Evolutionary conservation across 2,888 invertebrate species (phyloP), one percentile per base, ranked within the genome.

Genomic region (Erebia palarica): DNA sequence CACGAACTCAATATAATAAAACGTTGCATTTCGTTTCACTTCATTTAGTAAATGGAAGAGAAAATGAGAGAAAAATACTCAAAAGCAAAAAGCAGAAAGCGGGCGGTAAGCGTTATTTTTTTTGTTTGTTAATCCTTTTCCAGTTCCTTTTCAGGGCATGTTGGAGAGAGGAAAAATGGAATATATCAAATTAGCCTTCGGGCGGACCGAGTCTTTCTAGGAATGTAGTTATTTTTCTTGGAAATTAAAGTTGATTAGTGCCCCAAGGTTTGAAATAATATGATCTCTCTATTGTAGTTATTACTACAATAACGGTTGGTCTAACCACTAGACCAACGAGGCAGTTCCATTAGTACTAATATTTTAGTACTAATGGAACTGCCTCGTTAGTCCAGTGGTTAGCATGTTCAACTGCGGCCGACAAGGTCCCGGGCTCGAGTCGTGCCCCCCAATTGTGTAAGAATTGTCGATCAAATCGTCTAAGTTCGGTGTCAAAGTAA

Each of bases 11-110:
- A 36, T 36, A 36, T 36, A 36, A 21, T 44, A 42, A 65, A 65
- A 65, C 65, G 65, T 65, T 65, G 36, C 57, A 42, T 57, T 65
- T 65, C 57, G n/a, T 44, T 57, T 18, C 55, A 65, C 57, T 65
- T 57, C 57, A 53, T 65, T 65, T 65, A 65, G 44, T 65, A 65
- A 65, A 65, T 65, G 65, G 57, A 65, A 65, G 65, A 65, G 65
- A 44, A 65, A 65, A 36, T 57, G 47, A 61, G 61, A 47, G 47
- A 61, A 47, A 61, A 61, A 61, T 47, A 61, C 61, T 61, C 61
- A 61, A 51, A 65, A 57, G 65, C 55, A 44, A 65, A 64, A 65
- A 65, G 65, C 57, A 44, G 36, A 65, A 65, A 65, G 65, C 55
- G 18, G 57, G 65, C 57, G 16, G 57, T 65, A 16, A 58, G 66